phyloP scores from a whole-genome alignment of 2,113 vertebrate genomes.

The Oryzias celebensis region DNA sequence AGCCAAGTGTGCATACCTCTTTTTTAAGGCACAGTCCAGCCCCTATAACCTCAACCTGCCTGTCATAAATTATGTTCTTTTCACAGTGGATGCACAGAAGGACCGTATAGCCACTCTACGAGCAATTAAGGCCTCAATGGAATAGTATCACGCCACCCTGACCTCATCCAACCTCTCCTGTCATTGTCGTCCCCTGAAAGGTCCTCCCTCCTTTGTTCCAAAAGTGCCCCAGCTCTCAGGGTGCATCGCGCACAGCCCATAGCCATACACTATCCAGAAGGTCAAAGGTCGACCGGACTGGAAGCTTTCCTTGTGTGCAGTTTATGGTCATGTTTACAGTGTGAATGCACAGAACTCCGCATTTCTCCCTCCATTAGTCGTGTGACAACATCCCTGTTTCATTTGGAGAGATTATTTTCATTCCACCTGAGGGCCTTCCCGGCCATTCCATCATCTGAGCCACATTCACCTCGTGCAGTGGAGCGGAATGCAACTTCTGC shows the following conservation, averaged over 20 bases:
- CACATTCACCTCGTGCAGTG: conserved; percentile 47
- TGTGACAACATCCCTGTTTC: conserved; percentile 47
- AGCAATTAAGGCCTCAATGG: conserved; percentile 72
- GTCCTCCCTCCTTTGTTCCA: conserved; percentile 52
- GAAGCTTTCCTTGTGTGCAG: conserved; percentile 22
- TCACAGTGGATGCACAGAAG: conserved; percentile 73
- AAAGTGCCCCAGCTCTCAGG: conserved; percentile 47
- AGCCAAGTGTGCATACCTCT: conserved; percentile 65
- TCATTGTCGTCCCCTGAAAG: conserved; percentile 70
- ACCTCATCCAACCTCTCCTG: conserved; percentile 67
- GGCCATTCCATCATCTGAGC: conserved; percentile 31
- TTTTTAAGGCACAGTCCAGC: conserved; percentile 57
- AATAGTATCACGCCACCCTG: conserved; percentile 68
- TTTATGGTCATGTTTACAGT: conserved; percentile 51
- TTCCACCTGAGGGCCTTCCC: conserved; percentile 47
- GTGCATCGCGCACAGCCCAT: conserved; percentile 27
- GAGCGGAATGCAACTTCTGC: conserved; percentile 60
- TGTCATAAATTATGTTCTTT: conserved; percentile 74
- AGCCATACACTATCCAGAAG: conserved; percentile 40
- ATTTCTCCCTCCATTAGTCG: conserved; percentile 21
- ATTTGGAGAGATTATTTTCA: conserved; percentile 57
- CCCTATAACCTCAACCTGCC: conserved; percentile 69
- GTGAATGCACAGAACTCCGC: conserved; percentile 6
- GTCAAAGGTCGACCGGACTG: conserved; percentile 56
- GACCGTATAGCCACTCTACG: conserved; percentile 67